Percentiles rank a stretch among this genome's conserved stretches.
These are phyloP conservation scores for Salminus brasiliensis DNA, from an alignment of 2,113 vertebrate species.

Conservation along the genomic window DNA sequence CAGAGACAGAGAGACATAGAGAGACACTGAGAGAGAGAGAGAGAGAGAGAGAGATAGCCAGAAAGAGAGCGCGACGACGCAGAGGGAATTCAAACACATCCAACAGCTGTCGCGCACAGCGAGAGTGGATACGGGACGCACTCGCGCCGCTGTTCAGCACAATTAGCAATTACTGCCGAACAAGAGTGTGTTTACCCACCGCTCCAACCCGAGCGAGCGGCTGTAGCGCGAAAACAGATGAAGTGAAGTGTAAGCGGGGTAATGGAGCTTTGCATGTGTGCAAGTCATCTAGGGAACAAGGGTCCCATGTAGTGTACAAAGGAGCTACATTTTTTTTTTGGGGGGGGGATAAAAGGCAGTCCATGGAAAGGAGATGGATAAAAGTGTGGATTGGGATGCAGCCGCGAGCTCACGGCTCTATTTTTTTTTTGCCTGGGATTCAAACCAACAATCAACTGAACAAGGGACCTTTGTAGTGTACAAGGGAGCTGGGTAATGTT, in stretches of 20 bases:
- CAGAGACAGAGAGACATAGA: not conserved
- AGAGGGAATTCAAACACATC: slow-evolving; percentile 4
- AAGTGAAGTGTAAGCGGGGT: not conserved
- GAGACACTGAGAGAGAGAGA: not conserved
- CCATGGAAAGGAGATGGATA: too few relatives aligned
- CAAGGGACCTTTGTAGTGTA: too few relatives aligned
- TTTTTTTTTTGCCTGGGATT: not conserved
- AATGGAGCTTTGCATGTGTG: too few relatives aligned
- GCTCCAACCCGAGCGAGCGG: not conserved
- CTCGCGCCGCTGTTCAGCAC: not conserved
- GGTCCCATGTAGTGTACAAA: too few relatives aligned
- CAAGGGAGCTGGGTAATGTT: too few relatives aligned
- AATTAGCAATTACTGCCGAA: slow-evolving; percentile 5
- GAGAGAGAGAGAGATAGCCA: not conserved
- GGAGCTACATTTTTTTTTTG: too few relatives aligned
- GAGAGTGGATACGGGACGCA: not conserved
- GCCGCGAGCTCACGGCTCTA: too few relatives aligned
- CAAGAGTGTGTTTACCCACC: not conserved
- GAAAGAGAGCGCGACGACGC: slow-evolving; percentile 11
- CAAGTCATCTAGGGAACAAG: too few relatives aligned
- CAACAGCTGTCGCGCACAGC: slow-evolving; percentile 26
- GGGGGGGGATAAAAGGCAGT: too few relatives aligned
- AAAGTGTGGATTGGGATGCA: too few relatives aligned
- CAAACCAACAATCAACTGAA: not conserved
- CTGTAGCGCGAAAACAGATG: not conserved